Conservation (phyloP, 2,113 vertebrate species). For the Parus major region DNA sequence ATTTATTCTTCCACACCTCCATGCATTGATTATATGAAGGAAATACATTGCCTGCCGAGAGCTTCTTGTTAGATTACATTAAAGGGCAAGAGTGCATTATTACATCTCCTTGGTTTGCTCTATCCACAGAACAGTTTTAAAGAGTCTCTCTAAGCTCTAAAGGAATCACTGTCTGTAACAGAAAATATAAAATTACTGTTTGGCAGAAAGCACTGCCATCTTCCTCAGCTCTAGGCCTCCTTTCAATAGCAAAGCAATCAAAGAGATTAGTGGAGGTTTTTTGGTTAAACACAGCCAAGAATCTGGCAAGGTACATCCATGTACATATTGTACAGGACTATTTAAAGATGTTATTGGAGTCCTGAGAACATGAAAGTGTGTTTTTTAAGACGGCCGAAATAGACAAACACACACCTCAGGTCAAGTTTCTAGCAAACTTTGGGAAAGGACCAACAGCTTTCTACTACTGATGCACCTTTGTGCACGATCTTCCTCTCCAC, state of each 20-base stretch:
- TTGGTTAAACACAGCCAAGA: background rate
- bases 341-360: background rate
- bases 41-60: background rate
- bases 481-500: background rate
- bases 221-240: background rate
- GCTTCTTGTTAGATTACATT: background rate
- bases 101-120: background rate
- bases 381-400: background rate
- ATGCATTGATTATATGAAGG: background rate
- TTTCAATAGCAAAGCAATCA: background rate
- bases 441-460: background rate
- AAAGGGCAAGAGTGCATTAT: background rate
- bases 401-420: background rate
- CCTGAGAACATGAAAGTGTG: background rate
- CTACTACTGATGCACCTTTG: background rate
- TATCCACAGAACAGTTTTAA: background rate
- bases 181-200: background rate
- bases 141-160: background rate
- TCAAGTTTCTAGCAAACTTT: background rate
- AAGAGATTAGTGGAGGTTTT: background rate
- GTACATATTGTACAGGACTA: background rate
- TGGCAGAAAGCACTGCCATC: background rate
- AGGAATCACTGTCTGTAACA: background rate
- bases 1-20: background rate
- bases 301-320: background rate